Base-by-base conservation (phyloP, 2,888 invertebrate species). In the Melolontha melolontha region DNA sequence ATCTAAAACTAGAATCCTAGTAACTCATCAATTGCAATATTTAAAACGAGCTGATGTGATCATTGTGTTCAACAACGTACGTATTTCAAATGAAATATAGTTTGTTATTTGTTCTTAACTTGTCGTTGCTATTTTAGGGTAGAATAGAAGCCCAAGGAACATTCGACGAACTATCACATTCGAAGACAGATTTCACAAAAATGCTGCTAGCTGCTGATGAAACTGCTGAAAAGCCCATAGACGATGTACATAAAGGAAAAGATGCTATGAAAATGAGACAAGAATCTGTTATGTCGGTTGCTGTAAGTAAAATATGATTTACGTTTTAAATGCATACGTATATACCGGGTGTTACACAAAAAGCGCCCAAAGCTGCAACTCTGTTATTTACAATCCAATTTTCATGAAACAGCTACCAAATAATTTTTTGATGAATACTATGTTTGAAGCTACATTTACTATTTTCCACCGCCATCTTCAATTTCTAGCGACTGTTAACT, bases 1-100 rank as follows among this genome's bases (percentile, higher is more conserved):
- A 63, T 81, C 85, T 1, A 90, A 89, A 79, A 88, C 89, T 0
- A 82, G 89, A 67, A 86, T 92, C 70, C 83, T 92, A 12, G 89
- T 91, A 34, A 92, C 92, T 0, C 92, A 92, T 83, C 92, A 92
- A 77, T 79, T 91, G 39, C 91, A 92, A 76, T 89, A 88, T 75
- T 79, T 89, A 29, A 85, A 85, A 64, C 78, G 84, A 66, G 87
- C 86, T 10, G 87, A 89, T 77, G 76, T 83, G 2, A 85, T 89
- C 16, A 78, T 89, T 40, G 80, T 88, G 29, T 74, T 89, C 2
- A 85, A 86, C 71, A 84, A 87, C 72, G 88, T 86, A 79, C 77
- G 81, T 75, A 74, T 51, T 47, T 2, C 12, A 10, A 52, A 34
- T 62, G 1, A 4, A 2, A 12, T 41, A 22, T 8, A 16, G 12